These are phyloP conservation scores for Octomys mimax DNA, from an alignment of 2,797 vertebrate genomes.

Conservation along the genomic window DNA sequence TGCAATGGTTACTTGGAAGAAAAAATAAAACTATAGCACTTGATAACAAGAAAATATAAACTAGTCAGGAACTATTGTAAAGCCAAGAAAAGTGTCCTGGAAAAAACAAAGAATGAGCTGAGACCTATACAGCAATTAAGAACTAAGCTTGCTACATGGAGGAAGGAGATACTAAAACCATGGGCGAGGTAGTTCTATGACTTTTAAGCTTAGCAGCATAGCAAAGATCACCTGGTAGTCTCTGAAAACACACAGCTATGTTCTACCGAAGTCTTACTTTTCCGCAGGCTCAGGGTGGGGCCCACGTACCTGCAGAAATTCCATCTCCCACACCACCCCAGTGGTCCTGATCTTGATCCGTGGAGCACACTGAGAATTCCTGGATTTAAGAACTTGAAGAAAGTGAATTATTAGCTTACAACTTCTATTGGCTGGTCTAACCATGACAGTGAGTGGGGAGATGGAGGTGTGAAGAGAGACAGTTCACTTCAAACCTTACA, in stretches of 20 bases:
- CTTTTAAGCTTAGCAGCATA: not conserved
- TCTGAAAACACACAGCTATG: not conserved
- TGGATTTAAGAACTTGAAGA: not conserved
- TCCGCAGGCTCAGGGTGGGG: not conserved
- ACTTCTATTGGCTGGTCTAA: not conserved
- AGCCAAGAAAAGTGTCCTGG: not conserved
- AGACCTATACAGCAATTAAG: not conserved
- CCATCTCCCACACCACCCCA: not conserved
- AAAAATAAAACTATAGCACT: not conserved
- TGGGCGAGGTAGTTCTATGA: not conserved
- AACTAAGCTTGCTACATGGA: not conserved
- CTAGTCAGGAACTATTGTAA: not conserved
- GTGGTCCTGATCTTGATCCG: not conserved
- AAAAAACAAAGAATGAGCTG: conserved; percentile 25
- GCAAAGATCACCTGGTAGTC: not conserved
- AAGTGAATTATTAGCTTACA: not conserved
- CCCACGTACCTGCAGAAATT: not conserved
- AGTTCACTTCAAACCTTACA: not conserved
- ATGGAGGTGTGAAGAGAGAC: not conserved
- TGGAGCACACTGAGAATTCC: not conserved
- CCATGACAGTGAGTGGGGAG: not conserved
- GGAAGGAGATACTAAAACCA: not conserved
- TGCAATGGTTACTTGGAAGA: not conserved
- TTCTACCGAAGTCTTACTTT: not conserved
- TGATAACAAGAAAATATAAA: not conserved